Conservation (phyloP, 2,888 invertebrate species). For the Platynereis dumerilii region DNA sequence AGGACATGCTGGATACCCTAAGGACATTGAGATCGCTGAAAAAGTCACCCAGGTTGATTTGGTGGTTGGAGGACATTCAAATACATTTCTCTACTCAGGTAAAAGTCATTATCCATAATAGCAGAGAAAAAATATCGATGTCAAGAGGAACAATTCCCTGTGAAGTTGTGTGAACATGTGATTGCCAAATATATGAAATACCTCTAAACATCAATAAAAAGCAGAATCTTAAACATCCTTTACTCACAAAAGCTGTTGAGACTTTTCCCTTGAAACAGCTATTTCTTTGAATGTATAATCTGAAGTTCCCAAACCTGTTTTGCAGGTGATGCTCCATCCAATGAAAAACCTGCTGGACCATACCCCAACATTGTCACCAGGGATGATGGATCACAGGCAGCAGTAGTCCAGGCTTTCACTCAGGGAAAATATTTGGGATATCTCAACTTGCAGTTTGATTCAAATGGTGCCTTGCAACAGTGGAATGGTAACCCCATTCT, state of each 20-base stretch:
- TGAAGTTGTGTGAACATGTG: too few relatives aligned
- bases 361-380: not conserved
- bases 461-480: not conserved
- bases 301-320: too few relatives aligned
- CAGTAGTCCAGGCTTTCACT: not conserved
- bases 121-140: too few relatives aligned
- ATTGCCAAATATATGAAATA: too few relatives aligned
- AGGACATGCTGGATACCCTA: conserved; percentile 82
- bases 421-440: not conserved
- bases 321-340: conserved; percentile 28
- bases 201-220: too few relatives aligned
- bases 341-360: conserved; percentile 28
- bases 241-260: too few relatives aligned
- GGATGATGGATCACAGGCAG: not conserved
- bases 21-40: conserved; percentile 77
- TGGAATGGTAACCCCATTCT: conserved; percentile 4
- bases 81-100: conserved; percentile 82
- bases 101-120: too few relatives aligned
- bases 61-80: conserved; percentile 86
- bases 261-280: too few relatives aligned
- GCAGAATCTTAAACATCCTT: too few relatives aligned
- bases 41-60: conserved; percentile 80
- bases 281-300: too few relatives aligned
- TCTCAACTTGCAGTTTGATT: not conserved
- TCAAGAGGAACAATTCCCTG: too few relatives aligned